These are phyloP conservation scores for Ips nitidus DNA, from an alignment of 1,140 invertebrate species.

Conservation along the genomic window DNA sequence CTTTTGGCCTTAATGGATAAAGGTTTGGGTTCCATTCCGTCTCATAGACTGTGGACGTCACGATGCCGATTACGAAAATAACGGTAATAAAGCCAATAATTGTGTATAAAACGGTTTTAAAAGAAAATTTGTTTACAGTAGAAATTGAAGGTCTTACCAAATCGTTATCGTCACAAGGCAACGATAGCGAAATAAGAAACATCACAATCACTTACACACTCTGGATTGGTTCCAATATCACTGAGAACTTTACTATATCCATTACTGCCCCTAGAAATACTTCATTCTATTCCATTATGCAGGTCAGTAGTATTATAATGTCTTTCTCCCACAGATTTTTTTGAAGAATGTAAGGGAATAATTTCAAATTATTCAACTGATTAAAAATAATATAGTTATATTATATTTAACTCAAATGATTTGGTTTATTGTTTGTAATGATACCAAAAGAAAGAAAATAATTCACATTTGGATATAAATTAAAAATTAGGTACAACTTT, in stretches of 20 bases:
- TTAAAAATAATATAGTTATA: not conserved
- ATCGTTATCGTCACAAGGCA: conserved; percentile 48
- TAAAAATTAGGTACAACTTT: no score
- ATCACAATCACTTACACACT: conserved; percentile 80
- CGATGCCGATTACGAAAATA: conserved; percentile 49
- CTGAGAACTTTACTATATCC: conserved; percentile 70
- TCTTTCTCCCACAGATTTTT: no score
- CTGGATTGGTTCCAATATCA: conserved; percentile 82
- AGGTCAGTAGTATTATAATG: conserved; percentile 44
- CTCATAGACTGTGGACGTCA: conserved; percentile 67
- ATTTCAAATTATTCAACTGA: not conserved
- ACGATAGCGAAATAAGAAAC: conserved; percentile 66
- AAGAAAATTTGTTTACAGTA: conserved; percentile 39
- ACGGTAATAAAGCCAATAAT: conserved; percentile 40
- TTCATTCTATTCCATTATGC: conserved; percentile 85
- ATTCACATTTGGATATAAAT: no score
- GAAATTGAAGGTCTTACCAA: conserved; percentile 50
- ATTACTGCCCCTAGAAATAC: conserved; percentile 71
- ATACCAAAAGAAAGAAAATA: no score
- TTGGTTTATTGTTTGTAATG: no score
- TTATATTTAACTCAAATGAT: not conserved
- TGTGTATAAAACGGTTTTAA: not conserved
- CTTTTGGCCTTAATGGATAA: conserved; percentile 66
- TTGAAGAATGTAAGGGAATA: no score
- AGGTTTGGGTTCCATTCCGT: conserved; percentile 66